Base-by-base conservation (phyloP, 2,797 vertebrate genomes). In the Cheirogaleus major region DNA sequence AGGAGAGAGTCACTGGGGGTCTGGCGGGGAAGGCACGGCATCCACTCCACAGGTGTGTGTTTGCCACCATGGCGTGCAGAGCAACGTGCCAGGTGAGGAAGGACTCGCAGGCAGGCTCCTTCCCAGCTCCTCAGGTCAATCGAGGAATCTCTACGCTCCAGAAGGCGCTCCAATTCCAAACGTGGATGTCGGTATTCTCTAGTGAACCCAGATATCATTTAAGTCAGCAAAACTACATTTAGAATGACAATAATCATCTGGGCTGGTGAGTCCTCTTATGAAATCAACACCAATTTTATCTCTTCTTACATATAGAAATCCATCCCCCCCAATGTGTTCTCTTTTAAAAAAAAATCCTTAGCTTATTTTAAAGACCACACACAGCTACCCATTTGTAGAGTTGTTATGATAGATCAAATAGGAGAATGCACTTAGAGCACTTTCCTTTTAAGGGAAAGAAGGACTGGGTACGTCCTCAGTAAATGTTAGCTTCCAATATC, bases 341-440 rank as follows among this genome's bases (percentile, higher is more conserved):
- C 48, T 30, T 76, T 50, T 4, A n/a, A 91, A 88, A 78, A 84
- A 35, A 63, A 20, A 61, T 41, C 5, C 57, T 86, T 32, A 67
- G 43, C 43, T 86, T 86, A 15, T 87, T 93, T 96, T 81, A 65
- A 73, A 90, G 88, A 79, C 69, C 86, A 91, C 50, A 88, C 65
- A 63, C 14, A 83, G 55, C 35, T 52, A 43, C 22, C n/a, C 38
- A n/a, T 78, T 75, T 79, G 57, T 57, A 75, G 59, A 94, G 38
- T 23, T 27, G 41, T 59, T 76, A n/a, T 30, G 55, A n/a, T 55
- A 69, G 45, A 72, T 61, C 38, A 72, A 65, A 65, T n/a, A 32
- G 73, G 48, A 93, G 41, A 75, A 55, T 35, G 55, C 35, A 22
- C 35, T 52, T 48, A 72, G 73, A 94, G 35, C 18, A 9, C 67